phyloP scores from a whole-genome alignment of 2,113 vertebrate species.

The Brachyistius frenatus region DNA sequence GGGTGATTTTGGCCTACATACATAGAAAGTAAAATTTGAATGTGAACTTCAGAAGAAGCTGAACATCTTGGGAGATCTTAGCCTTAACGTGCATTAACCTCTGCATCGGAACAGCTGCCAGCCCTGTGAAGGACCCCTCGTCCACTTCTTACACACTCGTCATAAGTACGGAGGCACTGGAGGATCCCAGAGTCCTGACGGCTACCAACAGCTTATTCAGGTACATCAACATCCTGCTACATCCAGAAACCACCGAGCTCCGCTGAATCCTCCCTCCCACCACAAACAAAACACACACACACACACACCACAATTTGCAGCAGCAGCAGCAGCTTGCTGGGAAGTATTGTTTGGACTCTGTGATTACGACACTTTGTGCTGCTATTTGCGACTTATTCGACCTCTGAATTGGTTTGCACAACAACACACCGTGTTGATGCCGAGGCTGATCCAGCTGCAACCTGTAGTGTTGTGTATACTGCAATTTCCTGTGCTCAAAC shows the following conservation, averaged over 20 bases:
- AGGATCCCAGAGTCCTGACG: neutral
- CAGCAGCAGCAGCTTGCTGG: neutral
- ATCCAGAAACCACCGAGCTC: slow-evolving; percentile 5
- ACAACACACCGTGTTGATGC: neutral
- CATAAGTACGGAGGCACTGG: neutral
- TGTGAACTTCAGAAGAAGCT: no score
- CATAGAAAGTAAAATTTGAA: no score
- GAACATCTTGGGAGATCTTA: neutral
- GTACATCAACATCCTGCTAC: neutral
- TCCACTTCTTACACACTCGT: neutral
- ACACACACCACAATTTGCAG: neutral
- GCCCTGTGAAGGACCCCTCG: no score
- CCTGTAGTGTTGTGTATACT: no score
- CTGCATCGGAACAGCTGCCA: no score
- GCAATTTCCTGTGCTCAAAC: no score
- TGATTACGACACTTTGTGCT: neutral
- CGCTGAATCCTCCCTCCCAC: neutral
- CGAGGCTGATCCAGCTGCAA: neutral
- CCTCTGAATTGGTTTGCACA: slow-evolving; percentile 11
- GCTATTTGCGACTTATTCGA: slow-evolving; percentile 12
- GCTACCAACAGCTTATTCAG: neutral
- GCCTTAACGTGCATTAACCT: no score
- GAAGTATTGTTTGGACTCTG: neutral
- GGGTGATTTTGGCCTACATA: no score
- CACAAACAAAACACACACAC: neutral